Evolutionary conservation across 2,797 vertebrate genomes (phyloP), one percentile per base, ranked within the genome.

Genomic region (Bryconaethiops microstoma): DNA sequence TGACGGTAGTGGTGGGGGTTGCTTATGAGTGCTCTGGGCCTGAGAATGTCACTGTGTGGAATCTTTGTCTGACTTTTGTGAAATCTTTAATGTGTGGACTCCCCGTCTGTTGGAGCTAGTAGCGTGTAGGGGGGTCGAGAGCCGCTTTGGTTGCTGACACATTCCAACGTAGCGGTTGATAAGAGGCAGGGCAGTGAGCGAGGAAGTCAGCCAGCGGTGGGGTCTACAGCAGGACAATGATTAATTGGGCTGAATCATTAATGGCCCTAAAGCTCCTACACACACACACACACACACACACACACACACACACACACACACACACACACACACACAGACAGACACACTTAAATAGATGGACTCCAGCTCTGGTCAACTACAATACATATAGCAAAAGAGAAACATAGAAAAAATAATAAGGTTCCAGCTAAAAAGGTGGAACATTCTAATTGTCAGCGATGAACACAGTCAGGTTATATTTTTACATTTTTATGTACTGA

Each of bases 211-310:
- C 82, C 80, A 83, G 81, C 79, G 71, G 78, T 81, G 75, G 74
- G 81, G 78, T 87, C 69, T 82, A 76, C 78, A 78, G 63, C 82
- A 71, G 83, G 84, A 80, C 79, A 87, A 83, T 84, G 84, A 87
- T 87, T 86, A 83, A 87, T 86, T 76, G 25, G 25, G 60, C 71
- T 57, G 60, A 84, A 78, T 80, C 80, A 86, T 86, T 85, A 86
- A 82, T 67, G 65, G 72, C 76, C 79, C 62, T 70, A 59, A 80
- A 68, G 71, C 64, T 71, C 55, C 79, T 76, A 62, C 69, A 83
- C 76, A 72, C 35, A 57, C 68, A 80, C 62, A 84, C 21, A 76
- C 40, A 68, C 40, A 48, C 68, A 73, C 69, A 71, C 48, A 45
- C 55, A 71, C 21, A 45, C 65, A 64, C 14, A 35, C 17, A 64